Percentiles rank a stretch among this genome's conserved stretches.
phyloP scores from a whole-genome alignment of 2,797 vertebrate genomes.

The Ctenochaetus hawaiiensis region DNA sequence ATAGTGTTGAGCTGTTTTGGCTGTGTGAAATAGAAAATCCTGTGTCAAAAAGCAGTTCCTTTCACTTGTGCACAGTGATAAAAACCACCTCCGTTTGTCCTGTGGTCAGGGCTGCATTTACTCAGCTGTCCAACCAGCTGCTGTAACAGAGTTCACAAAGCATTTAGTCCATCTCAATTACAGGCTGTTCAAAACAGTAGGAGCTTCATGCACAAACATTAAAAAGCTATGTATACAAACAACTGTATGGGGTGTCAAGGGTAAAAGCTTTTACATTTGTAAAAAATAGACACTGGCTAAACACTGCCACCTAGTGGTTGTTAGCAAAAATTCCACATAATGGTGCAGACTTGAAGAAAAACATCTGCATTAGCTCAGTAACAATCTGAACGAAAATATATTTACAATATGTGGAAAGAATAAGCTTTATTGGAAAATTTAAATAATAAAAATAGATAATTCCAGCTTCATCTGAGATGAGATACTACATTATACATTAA shows the following conservation, averaged over 20 bases:
- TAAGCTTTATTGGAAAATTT: slow-evolving; percentile 59
- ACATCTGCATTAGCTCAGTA: not conserved
- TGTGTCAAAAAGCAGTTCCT: slow-evolving; percentile 22
- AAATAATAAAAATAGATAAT: slow-evolving; percentile 48
- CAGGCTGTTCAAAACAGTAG: not conserved
- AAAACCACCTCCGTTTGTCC: slow-evolving; percentile 56
- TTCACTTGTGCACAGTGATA: not conserved
- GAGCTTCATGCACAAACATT: not conserved
- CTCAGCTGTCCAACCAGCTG: slow-evolving; percentile 53
- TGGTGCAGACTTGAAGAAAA: not conserved
- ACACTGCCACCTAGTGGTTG: slow-evolving; percentile 70
- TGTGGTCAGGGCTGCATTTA: slow-evolving; percentile 52
- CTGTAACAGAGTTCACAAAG: slow-evolving; percentile 16
- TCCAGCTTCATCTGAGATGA: slow-evolving; percentile 25
- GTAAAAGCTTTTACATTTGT: not conserved
- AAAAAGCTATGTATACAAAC: slow-evolving; percentile 3
- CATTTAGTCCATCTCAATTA: slow-evolving; percentile 14
- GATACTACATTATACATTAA: not conserved
- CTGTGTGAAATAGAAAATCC: not conserved
- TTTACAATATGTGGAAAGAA: slow-evolving; percentile 15
- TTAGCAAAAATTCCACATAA: not conserved
- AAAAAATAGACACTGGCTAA: not conserved
- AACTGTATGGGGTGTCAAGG: not conserved
- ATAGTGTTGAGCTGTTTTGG: slow-evolving; percentile 11
- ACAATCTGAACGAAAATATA: slow-evolving; percentile 5